Base-by-base conservation (phyloP, 2,888 invertebrate species). In the Drepanosiphum platanoidis region DNA sequence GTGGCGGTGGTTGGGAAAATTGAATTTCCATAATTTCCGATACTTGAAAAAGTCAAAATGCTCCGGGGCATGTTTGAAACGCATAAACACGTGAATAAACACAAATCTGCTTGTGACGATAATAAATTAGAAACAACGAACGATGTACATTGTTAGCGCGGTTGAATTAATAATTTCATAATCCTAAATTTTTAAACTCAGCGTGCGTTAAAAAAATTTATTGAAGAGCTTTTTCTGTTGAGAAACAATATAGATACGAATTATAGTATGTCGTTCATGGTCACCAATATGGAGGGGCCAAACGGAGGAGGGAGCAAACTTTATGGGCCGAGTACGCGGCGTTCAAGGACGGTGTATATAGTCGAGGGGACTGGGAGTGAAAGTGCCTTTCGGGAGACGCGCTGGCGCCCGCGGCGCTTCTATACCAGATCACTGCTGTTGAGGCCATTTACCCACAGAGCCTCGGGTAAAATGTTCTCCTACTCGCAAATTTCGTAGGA, bases 381-480 rank as follows among this genome's bases (percentile, higher is more conserved):
- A 84, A 84, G 84, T 84, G 58, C 77, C 84, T 68, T 27, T 77
- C 84, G 77, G n/a, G 84, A 84, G 84, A 84, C 84, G 84, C 68
- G 66, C 77, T 46, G 84, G 77, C 75, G 75, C 68, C 77, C 75
- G 68, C 77, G 39, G 77, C 77, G 77, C 68, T 77, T 77, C 84
- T 77, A 77, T 84, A 84, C 58, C 71, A 32, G 83, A 83, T 74
- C 83, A 52, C 34, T 71, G 72, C 30, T 36, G 52, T 68, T 46
- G 84, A 84, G 84, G 84, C 84, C 75, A 30, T 77, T 84, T 77
- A 84, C 77, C 77, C 77, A 39, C 66, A 30, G 52, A 30, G 77
- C 84, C 68, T 36, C 68, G 68, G 66, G 84, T 42, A 42, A 42
- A 5, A 42, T 13, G 7, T 46, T 46, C 3, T 39, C 72, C 27